A percentile compares a stretch with the other conserved stretches of the same genome.
Conservation (phyloP, 2,888 invertebrate genomes). For the Silvanus unidentatus region DNA sequence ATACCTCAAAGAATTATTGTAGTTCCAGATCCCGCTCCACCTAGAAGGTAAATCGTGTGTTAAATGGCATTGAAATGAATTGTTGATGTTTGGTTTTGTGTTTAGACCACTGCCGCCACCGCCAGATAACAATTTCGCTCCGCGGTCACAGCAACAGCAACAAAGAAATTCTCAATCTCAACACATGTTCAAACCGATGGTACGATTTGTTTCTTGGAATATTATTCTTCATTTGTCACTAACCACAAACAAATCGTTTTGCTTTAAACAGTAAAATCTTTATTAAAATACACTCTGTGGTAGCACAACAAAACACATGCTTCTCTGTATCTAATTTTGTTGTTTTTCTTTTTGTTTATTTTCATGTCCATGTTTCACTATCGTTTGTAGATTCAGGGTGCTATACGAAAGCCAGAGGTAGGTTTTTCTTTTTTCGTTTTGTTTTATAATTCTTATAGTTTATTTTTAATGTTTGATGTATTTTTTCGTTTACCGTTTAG, state of each 20-base stretch:
- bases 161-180: slow-evolving; percentile 74
- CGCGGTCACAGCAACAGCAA: slow-evolving; percentile 41
- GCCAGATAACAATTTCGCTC: slow-evolving; percentile 58
- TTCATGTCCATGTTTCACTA: slow-evolving; percentile 52
- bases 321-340: slow-evolving; percentile 47
- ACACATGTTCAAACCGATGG: slow-evolving; percentile 85
- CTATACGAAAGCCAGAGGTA: slow-evolving; percentile 88
- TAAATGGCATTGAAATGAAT: neutral
- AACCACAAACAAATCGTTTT: no score
- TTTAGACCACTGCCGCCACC: slow-evolving; percentile 77
- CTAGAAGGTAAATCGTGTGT: slow-evolving; percentile 54
- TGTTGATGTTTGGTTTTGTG: slow-evolving; percentile 2
- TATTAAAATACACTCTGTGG: no score
- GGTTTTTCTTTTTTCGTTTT: slow-evolving; percentile 44
- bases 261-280: neutral
- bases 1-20: slow-evolving; percentile 88
- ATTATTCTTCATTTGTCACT: no score
- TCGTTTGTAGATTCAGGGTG: slow-evolving; percentile 56
- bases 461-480: slow-evolving; percentile 8
- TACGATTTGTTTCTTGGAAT: no score
- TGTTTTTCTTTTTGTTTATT: slow-evolving; percentile 49
- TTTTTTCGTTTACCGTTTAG: slow-evolving; percentile 49
- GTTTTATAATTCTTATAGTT: neutral
- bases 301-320: no score
- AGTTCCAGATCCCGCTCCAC: slow-evolving; percentile 73